Evolutionary conservation across 2,888 invertebrate species (phyloP).

Genomic region (Eupelmus urozonus): DNA sequence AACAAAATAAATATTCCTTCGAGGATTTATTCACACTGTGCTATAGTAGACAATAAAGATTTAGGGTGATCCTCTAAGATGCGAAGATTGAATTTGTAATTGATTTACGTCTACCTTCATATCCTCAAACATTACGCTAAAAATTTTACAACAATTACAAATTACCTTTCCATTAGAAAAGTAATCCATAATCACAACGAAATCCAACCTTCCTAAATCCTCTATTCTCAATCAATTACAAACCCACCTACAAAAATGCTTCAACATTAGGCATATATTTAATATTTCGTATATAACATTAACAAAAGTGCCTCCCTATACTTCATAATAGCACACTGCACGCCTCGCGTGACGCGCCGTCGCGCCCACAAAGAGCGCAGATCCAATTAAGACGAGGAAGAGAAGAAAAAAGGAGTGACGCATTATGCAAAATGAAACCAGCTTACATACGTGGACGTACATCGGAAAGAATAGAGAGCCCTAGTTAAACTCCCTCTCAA

Average conservation of each 20-base stretch:
- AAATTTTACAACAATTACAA: conserved; percentile 3
- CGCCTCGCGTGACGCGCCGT: neutral
- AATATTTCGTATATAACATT: conserved; percentile 28
- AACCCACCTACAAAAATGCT: conserved; percentile 34
- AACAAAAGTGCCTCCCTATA: conserved; percentile 35
- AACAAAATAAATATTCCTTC: conserved; percentile 36
- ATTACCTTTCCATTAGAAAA: neutral
- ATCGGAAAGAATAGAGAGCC: conserved; percentile 1
- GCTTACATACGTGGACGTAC: conserved; percentile 11
- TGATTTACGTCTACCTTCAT: conserved; percentile 1
- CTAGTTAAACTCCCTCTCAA: too few species aligned
- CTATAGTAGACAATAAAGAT: conserved; percentile 22
- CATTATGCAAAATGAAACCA: conserved; percentile 27
- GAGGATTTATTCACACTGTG: conserved; percentile 23
- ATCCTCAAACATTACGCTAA: neutral
- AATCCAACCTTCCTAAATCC: neutral
- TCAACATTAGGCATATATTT: conserved; percentile 31
- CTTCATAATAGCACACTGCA: neutral
- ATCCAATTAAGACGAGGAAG: conserved; percentile 1
- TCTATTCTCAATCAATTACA: conserved; percentile 25
- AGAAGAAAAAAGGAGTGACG: neutral
- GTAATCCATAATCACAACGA: neutral
- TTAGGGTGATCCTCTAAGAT: neutral
- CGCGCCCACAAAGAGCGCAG: neutral
- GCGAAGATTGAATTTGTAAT: conserved; percentile 31